phyloP scores from a whole-genome alignment of 92 coral and sea anemone genomes.

The Desmophyllum pertusum region DNA sequence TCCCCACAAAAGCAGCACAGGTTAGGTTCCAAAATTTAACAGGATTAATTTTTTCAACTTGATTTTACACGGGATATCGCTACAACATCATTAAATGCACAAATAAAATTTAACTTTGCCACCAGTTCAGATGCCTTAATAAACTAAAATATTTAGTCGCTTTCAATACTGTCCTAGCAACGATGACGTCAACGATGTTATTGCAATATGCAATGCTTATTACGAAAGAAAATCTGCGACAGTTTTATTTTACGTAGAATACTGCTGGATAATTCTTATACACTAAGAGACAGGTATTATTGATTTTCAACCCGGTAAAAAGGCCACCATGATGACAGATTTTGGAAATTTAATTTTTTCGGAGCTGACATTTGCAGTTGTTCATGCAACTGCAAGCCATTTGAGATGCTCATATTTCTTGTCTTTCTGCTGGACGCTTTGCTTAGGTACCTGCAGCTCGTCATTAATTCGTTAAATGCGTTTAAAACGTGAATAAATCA shows the following conservation, averaged over 20 bases:
- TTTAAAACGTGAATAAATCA: not conserved
- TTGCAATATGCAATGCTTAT: too few relatives aligned
- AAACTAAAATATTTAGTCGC: too few relatives aligned
- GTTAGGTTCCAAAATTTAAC: not conserved
- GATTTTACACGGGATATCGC: too few relatives aligned
- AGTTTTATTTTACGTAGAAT: too few relatives aligned
- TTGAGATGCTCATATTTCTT: not conserved
- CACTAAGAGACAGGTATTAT: not conserved
- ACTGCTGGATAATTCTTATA: not conserved
- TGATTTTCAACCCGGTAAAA: not conserved
- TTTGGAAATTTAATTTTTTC: not conserved
- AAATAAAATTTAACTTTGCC: too few relatives aligned
- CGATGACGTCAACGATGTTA: too few relatives aligned
- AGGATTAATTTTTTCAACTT: not conserved
- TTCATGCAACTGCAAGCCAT: too few relatives aligned
- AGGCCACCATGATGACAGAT: not conserved
- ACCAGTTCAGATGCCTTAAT: too few relatives aligned
- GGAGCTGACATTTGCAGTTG: not conserved
- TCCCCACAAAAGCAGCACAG: not conserved
- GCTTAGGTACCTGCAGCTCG: not conserved
- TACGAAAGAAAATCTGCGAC: not conserved
- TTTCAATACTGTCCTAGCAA: too few relatives aligned
- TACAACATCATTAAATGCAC: too few relatives aligned
- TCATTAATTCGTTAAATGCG: not conserved
- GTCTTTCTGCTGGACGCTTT: too few relatives aligned